Evolutionary conservation across 2,888 invertebrate genomes (phyloP).

Genomic region (Eurytoma californica): DNA sequence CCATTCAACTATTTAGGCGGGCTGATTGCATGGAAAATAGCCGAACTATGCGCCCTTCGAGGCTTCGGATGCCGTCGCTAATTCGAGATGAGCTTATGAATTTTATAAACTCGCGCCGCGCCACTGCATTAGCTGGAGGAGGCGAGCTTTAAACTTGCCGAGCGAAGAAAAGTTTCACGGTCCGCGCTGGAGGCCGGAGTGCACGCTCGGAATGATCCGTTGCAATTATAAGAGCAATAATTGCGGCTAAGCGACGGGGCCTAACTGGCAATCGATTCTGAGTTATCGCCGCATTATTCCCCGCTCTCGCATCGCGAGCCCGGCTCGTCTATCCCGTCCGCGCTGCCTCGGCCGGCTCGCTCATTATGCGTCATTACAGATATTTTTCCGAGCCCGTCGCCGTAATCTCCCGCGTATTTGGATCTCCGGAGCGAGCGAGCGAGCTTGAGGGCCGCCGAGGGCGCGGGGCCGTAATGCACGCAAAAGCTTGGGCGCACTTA

Average conservation of each 20-base stretch:
- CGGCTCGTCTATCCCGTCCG: background rate
- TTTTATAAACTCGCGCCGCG: background rate
- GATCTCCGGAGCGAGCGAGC: background rate
- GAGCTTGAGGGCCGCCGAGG: background rate
- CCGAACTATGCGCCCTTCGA: constrained; percentile 6
- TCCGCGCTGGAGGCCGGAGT: too few relatives aligned
- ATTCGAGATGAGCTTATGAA: constrained; percentile 15
- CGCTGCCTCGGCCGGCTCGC: background rate
- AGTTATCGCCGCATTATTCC: constrained; percentile 25
- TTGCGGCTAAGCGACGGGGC: too few relatives aligned
- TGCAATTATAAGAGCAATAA: too few relatives aligned
- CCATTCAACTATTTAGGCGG: constrained; percentile 27
- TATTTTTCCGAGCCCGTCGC: background rate
- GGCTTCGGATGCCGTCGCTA: background rate
- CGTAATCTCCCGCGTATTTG: constrained; percentile 17
- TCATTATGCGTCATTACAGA: constrained; percentile 7
- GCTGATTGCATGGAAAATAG: constrained; percentile 41
- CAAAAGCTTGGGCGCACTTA: constrained; percentile 15
- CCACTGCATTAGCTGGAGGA: too few relatives aligned
- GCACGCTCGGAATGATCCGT: too few relatives aligned
- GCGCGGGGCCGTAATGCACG: background rate
- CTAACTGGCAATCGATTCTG: constrained; percentile 2
- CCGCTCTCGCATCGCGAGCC: constrained; percentile 19
- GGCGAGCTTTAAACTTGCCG: too few relatives aligned
- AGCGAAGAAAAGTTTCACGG: too few relatives aligned